Evolutionary conservation across 2,797 vertebrate genomes (phyloP), one percentile per base, ranked within the genome.

Genomic region (Sebastes trivittatus): DNA sequence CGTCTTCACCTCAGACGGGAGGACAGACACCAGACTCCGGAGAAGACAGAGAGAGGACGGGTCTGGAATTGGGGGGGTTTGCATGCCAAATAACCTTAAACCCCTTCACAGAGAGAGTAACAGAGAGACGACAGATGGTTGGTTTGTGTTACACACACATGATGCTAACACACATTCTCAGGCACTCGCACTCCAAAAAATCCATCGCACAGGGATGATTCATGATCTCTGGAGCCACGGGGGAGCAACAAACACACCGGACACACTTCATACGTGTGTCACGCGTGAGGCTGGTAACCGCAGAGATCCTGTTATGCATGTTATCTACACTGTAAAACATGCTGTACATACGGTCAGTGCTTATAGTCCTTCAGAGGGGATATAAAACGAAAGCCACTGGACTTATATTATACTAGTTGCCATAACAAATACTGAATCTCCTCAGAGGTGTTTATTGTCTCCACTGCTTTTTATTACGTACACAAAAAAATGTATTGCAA

Each of bases 211-310:
- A 4, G 60, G 4, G 42, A 56, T 84, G 81, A 89, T 83, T 88
- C 83, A 88, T 65, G 72, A 60, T 65, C 22, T 62, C 49, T 63
- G 63, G 63, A 74, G 66, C 73, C 62, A 60, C 63, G 16, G 76
- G 82, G 80, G 88, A 92, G 80, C 49, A 60, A 80, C 83, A 82
- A 87, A 88, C 76, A 72, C 86, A 86, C 59, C 18, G 54, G 80
- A 85, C 88, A 81, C 81, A 81, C 92, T 90, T 83, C 71, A 64
- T 52, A 73, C 66, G 75, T 78, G 81, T 91, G 87, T 87, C 86
- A 87, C 4, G 68, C 56, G 1, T 64, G 54, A 90, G 76, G 82
- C 55, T 61, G 55, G 49, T 1, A 56, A 61, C 70, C 65, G 71
- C 77, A 74, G n/a, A 81, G 25, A 67, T 83, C 58, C 63, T 3